phyloP scores from a whole-genome alignment of 2,113 vertebrate species.

The Gopherus flavomarginatus region DNA sequence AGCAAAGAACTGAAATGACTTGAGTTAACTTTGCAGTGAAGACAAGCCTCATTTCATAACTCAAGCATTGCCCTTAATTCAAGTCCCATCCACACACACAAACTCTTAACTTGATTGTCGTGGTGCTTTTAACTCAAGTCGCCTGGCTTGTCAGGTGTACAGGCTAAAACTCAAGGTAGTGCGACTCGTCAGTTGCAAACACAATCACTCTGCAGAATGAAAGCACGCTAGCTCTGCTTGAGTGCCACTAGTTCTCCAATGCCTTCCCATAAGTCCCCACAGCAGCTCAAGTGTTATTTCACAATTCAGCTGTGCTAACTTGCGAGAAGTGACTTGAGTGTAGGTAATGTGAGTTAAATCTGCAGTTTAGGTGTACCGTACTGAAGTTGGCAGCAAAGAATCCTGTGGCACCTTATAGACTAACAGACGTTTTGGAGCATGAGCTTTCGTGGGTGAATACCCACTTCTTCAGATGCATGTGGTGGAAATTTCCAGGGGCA shows the following conservation, averaged over 20 bases:
- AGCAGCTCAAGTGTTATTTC: background rate
- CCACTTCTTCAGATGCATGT: too few relatives aligned
- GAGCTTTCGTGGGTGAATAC: too few relatives aligned
- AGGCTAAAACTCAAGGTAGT: background rate
- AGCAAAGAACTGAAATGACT: background rate
- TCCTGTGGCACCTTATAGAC: too few relatives aligned
- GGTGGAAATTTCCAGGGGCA: too few relatives aligned
- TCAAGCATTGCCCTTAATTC: background rate
- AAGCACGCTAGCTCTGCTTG: background rate
- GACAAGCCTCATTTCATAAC: background rate
- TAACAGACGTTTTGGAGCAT: too few relatives aligned
- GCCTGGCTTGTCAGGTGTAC: background rate
- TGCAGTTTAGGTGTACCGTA: background rate
- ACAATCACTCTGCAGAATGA: background rate
- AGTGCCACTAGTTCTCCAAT: background rate
- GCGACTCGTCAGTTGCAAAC: background rate
- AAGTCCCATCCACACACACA: background rate
- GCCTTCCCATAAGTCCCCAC: background rate
- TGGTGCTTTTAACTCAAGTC: background rate
- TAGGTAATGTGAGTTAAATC: background rate
- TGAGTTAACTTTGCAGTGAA: too few relatives aligned
- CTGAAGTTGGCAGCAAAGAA: too few relatives aligned
- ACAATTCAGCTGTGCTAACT: background rate
- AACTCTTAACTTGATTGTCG: background rate
- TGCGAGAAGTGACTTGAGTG: background rate